Base-by-base conservation (phyloP, 35 echinoderm and acorn worm species). In the Heliocidaris tuberculata region DNA sequence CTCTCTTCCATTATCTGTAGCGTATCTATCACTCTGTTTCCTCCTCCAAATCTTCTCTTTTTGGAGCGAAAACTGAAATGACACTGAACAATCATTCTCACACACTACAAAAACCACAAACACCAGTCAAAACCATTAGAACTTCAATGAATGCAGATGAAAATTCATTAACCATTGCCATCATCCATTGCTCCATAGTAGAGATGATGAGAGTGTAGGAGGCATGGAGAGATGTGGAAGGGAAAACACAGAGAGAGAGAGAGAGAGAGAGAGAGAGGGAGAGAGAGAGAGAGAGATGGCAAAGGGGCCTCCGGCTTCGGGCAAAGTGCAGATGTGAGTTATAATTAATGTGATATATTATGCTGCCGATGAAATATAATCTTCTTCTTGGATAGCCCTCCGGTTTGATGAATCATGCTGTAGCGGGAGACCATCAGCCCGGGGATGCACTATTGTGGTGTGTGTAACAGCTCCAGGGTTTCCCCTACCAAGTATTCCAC, bases 291-390 rank as follows among this genome's bases (percentile, higher is more conserved):
- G 21, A 78, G 47, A 15, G 50, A 93, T 93, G 48, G 50, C 48
- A 52, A 49, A 48, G 50, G 91, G 91, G 50, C 48, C 50, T 30
- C 0, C 7, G 91, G 91, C 48, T 59, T 50, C 13, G 91, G 91
- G 49, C 91, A 93, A 49, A 93, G 91, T 93, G 91, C 91, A 93
- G 91, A 93, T 49, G 50, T 30, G 50, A 93, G 91, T 4, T 93
- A 93, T 93, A 93, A 93, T 93, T 93, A 93, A 93, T 93, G 91
- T 59, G 91, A 93, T 93, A 93, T 93, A 93, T 93, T 93, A 93
- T 93, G 91, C 91, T 93, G 91, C 91, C 91, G 91, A 93, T 93
- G 91, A 93, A 93, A 93, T 93, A 93, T 93, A 93, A 93, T 93
- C 91, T 93, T 48, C 30, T 59, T 59, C 50, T 93, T 59, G 31